Conservation (phyloP, 2,797 vertebrate genomes). For the Eupleurogrammus muticus region DNA sequence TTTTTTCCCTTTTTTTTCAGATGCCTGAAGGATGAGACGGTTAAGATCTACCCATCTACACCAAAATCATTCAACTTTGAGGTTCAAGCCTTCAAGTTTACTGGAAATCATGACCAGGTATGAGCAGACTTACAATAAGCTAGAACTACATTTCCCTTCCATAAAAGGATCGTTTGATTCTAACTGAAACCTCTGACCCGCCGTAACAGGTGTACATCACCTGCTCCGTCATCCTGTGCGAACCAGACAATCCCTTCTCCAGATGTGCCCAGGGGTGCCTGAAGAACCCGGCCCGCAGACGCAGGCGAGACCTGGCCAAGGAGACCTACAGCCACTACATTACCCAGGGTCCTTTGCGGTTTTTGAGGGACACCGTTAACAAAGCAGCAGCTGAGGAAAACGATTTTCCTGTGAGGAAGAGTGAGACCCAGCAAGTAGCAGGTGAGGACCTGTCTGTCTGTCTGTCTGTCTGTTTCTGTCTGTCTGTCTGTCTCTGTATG, state of each 20-base stretch:
- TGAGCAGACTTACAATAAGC: background rate
- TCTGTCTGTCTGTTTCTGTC: background rate
- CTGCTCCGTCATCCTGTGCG: constrained; percentile 82
- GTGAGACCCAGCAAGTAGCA: background rate
- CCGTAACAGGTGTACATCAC: constrained; percentile 82
- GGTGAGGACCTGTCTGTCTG: background rate
- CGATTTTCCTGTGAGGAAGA: background rate
- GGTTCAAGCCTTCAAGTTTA: constrained; percentile 82
- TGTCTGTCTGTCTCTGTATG: background rate
- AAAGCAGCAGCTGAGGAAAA: background rate
- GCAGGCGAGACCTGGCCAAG: constrained; percentile 46
- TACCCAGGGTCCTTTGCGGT: constrained; percentile 78
- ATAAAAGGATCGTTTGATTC: background rate
- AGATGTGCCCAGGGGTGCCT: constrained; percentile 80
- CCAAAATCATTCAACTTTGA: constrained; percentile 68
- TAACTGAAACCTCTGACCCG: no score
- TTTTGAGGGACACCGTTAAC: constrained; percentile 25
- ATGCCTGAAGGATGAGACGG: constrained; percentile 71
- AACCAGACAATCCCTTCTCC: constrained; percentile 58
- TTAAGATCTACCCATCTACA: constrained; percentile 41
- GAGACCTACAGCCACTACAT: constrained; percentile 74
- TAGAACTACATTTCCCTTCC: background rate
- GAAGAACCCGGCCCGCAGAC: constrained; percentile 37
- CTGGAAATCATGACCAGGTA: constrained; percentile 77
- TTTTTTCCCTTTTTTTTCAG: constrained; percentile 50